phyloP scores from a whole-genome alignment of 2,113 vertebrate genomes.

The Phycodurus eques region DNA sequence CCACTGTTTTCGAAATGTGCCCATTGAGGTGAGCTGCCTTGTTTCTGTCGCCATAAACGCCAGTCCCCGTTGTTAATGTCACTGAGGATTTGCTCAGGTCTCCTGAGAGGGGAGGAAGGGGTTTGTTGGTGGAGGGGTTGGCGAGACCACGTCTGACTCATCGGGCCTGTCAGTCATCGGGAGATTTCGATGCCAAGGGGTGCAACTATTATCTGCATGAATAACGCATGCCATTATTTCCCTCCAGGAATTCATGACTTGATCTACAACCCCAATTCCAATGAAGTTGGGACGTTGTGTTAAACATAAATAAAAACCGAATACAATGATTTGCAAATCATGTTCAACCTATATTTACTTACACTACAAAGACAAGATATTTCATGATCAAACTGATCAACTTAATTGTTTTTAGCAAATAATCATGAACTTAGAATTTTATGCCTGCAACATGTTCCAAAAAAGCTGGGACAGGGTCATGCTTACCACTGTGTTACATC shows the following conservation, averaged over 20 bases:
- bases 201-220: slow-evolving; percentile 36
- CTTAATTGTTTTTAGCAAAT: too few relatives aligned
- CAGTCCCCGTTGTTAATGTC: slow-evolving; percentile 29
- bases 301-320: too few relatives aligned
- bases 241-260: slow-evolving; percentile 15
- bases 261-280: background rate
- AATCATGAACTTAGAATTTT: too few relatives aligned
- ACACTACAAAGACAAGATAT: too few relatives aligned
- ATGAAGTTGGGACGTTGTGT: too few relatives aligned
- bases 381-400: too few relatives aligned
- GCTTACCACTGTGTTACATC: too few relatives aligned
- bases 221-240: slow-evolving; percentile 40
- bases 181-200: slow-evolving; percentile 15
- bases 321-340: too few relatives aligned
- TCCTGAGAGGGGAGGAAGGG: slow-evolving; percentile 18
- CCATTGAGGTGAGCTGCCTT: slow-evolving; percentile 20
- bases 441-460: too few relatives aligned
- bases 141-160: slow-evolving; percentile 33
- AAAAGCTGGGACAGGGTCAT: too few relatives aligned
- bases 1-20: slow-evolving; percentile 5
- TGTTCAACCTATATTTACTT: too few relatives aligned
- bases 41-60: slow-evolving; percentile 32
- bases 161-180: slow-evolving; percentile 46
- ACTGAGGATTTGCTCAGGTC: slow-evolving; percentile 20
- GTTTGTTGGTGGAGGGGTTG: background rate